Evolutionary conservation across 2,113 vertebrate genomes (phyloP), one percentile per base, ranked within the genome.

Genomic region (Pholis gunnellus): DNA sequence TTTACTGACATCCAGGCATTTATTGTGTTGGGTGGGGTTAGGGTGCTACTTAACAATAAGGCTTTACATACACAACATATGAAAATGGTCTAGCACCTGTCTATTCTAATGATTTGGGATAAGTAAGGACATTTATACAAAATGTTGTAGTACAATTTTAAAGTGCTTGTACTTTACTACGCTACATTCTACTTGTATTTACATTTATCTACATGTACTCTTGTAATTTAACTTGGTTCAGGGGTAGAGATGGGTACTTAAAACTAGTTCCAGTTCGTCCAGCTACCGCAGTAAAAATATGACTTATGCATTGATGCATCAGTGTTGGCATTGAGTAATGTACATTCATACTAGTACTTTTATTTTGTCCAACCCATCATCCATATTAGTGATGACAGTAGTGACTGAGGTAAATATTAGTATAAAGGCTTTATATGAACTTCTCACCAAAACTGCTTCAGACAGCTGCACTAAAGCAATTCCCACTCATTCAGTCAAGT

Each of bases 1-100:
- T 85, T 57, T 82, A 75, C 65, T 59, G 71, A 84, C 83, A 79
- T 70, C 46, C 27, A 46, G 67, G 61, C 36, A 31, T 71, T 56
- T 75, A 75, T 75, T 82, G 40, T 48, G 69, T 29, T 38, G 18
- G 34, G 22, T 6, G n/a, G 10, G n/a, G 38, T 64, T 67, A 10
- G 15, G 15, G n/a, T 17, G 6, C 25, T 18, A 20, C 27, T 60
- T 11, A 54, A 42, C n/a, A 13, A 22, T 17, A 54, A 72, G 22
- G 25, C 27, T 40, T 65, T 72, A 75, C 25, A 72, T 20, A 29
- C 68, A 54, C 73, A 52, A 42, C 18, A 40, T 17, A 6, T 56
- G 13, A 29, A 18, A 27, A 22, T 13, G 61, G 61, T 73, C 42
- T 29, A 40, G 14, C 25, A 1, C 10, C 5, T 40, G 38, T 68